Evolutionary conservation across 2,888 invertebrate species (phyloP), one percentile per base, ranked within the genome.

Genomic region (Drosophila neotestacea): DNA sequence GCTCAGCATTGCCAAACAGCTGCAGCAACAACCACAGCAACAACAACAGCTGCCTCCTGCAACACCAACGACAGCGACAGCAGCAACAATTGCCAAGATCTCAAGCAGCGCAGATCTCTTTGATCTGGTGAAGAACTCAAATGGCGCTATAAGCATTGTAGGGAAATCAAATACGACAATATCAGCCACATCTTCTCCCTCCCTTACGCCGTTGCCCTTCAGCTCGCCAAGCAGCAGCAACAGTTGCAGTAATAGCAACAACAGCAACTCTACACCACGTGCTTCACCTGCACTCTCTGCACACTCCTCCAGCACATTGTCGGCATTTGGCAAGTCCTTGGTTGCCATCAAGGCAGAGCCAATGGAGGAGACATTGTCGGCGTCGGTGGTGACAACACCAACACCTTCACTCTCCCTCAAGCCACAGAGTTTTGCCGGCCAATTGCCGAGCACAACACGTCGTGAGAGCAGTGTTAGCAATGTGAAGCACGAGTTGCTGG

Each of bases 101-200:
- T 70, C 78, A 41, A 77, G 82, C 30, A 82, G 83, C 52, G 66
- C 75, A 0, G 92, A 92, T 89, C 89, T 91, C 41, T 92, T 92
- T 44, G 92, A 92, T 73, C 77, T 92, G 63, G 88, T 92, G 16
- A 92, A 92, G 79, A 92, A 92, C 64, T 91, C 92, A 0, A 90
- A 91, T 67, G 89, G 90, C 36, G 89, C 90, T 47, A 89, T 90
- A 6, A 85, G 87, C 60, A 87, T 90, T 51, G 67, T 85, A 47
- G 74, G 77, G 58, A 87, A 82, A 38, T 30, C 60, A 13, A 46
- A 22, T 22, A 22, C 22, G 41, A 46, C 62, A 48, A 44, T 70
- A 10, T 16, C 50, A 10, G 3, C 63, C 11, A 11, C 46, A 16
- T 7, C 42, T 38, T 9, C 52, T 9, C 27, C 51, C 27, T 11